Percentiles rank a stretch among this genome's conserved stretches.
phyloP scores from a whole-genome alignment of 2,888 invertebrate genomes.

The Andrena praecox region DNA sequence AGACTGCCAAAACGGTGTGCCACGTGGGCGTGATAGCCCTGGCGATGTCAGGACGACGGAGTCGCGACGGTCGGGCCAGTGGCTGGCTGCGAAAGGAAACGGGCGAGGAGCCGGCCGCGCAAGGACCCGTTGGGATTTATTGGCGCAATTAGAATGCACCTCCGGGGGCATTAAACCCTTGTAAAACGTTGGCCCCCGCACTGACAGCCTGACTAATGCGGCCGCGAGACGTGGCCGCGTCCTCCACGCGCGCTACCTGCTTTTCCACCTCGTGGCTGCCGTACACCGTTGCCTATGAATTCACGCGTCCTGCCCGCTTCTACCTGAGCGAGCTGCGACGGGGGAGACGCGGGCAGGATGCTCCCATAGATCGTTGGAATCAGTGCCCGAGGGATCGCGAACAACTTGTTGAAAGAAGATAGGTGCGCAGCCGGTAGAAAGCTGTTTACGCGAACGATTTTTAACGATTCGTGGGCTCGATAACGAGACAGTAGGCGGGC shows the following conservation, averaged over 20 bases:
- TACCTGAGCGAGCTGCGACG: too few species aligned
- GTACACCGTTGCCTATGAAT: conserved; percentile 29
- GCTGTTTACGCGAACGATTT: conserved; percentile 10
- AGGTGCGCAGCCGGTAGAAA: neutral
- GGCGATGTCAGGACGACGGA: conserved; percentile 39
- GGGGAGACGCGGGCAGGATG: neutral
- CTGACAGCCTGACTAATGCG: conserved; percentile 80
- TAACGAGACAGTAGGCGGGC: conserved; percentile 1
- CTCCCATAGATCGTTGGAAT: neutral
- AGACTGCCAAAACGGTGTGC: conserved; percentile 30
- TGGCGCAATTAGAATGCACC: conserved; percentile 84
- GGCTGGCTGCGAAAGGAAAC: conserved; percentile 24
- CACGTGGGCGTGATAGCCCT: conserved; percentile 52
- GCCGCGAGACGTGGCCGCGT: conserved; percentile 67
- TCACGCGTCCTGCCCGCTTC: neutral
- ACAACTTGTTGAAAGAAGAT: conserved; percentile 4
- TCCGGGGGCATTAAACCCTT: conserved; percentile 83
- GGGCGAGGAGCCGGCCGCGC: conserved; percentile 26
- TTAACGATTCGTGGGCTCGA: conserved; percentile 10
- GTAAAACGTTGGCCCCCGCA: conserved; percentile 81
- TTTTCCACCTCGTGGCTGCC: conserved; percentile 44
- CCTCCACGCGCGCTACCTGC: conserved; percentile 73
- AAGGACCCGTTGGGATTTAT: conserved; percentile 82
- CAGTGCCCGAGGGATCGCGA: neutral
- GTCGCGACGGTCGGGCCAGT: neutral